Conservation (phyloP, 2,888 invertebrate genomes). For the Cremastobaeus sp. region DNA sequence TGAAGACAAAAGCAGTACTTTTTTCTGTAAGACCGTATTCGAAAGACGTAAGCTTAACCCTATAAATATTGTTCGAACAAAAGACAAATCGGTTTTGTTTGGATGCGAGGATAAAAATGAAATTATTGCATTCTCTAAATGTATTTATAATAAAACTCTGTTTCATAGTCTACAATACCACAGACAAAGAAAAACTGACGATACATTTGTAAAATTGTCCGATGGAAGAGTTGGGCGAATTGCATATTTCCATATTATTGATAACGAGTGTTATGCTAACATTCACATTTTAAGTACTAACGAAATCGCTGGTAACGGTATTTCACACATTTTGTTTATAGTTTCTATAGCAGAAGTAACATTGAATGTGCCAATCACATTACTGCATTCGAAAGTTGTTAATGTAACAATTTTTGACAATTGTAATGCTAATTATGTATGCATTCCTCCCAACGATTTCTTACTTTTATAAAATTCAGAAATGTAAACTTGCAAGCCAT, state of each 20-base stretch:
- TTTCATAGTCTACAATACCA: slow-evolving; percentile 11
- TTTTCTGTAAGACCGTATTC: slow-evolving; percentile 1
- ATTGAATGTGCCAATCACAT: neutral
- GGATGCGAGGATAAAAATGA: neutral
- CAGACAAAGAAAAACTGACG: slow-evolving; percentile 14
- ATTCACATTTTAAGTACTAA: neutral
- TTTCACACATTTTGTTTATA: slow-evolving; percentile 11
- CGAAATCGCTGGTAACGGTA: no score
- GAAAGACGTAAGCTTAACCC: neutral
- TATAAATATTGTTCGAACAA: neutral
- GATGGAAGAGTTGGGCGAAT: slow-evolving; percentile 15
- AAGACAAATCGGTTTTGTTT: neutral
- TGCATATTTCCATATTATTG: slow-evolving; percentile 4
- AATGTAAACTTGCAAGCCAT: no score
- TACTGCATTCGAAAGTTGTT: slow-evolving; percentile 11
- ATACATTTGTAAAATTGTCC: slow-evolving; percentile 7
- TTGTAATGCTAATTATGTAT: no score
- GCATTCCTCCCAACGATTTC: no score
- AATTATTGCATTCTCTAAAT: neutral
- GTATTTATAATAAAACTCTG: slow-evolving; percentile 2
- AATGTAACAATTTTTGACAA: no score
- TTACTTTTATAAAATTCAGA: no score
- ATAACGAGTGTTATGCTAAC: neutral
- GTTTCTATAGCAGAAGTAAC: neutral
- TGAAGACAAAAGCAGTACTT: neutral